Percentiles rank a stretch among this genome's conserved stretches.
phyloP scores from a whole-genome alignment of 2,797 vertebrate genomes.

The Triplophysa yarkandensis region DNA sequence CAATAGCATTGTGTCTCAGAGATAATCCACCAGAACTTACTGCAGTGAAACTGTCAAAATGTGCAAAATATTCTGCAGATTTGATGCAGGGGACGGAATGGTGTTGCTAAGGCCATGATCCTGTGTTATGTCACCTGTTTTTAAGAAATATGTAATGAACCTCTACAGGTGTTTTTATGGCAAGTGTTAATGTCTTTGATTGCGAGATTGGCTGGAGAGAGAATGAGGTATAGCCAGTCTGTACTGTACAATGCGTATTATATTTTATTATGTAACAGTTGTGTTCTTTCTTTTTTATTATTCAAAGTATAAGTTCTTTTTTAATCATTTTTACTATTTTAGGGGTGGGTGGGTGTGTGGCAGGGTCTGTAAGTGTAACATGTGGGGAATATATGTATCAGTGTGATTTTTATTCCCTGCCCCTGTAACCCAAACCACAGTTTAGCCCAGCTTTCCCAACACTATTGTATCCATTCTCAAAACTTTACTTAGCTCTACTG shows the following conservation, averaged over 20 bases:
- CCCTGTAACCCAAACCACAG: slow-evolving; percentile 64
- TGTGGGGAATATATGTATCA: slow-evolving; percentile 73
- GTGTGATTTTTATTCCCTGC: slow-evolving; percentile 68
- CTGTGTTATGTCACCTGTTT: slow-evolving; percentile 48
- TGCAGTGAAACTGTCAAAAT: slow-evolving; percentile 41
- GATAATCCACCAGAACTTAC: slow-evolving; percentile 48
- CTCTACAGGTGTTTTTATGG: slow-evolving; percentile 60
- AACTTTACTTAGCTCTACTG: slow-evolving; percentile 77
- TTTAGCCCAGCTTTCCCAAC: slow-evolving; percentile 72
- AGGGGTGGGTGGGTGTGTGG: slow-evolving; percentile 65
- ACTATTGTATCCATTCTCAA: slow-evolving; percentile 77
- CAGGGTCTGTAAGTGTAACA: slow-evolving; percentile 71
- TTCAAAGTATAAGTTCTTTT: slow-evolving; percentile 67
- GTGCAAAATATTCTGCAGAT: slow-evolving; percentile 52
- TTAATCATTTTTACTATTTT: slow-evolving; percentile 73
- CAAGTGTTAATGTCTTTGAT: slow-evolving; percentile 65
- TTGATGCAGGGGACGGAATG: slow-evolving; percentile 49
- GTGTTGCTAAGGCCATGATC: slow-evolving; percentile 57
- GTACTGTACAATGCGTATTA: slow-evolving; percentile 83
- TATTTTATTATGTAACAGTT: slow-evolving; percentile 82
- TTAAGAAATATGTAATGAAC: slow-evolving; percentile 56
- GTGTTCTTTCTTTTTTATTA: slow-evolving; percentile 63
- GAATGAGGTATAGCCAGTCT: slow-evolving; percentile 67
- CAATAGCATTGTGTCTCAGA: slow-evolving; percentile 49
- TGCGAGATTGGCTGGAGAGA: slow-evolving; percentile 62